phyloP scores from a whole-genome alignment of 37 sponge, comb jelly and placozoan genomes.

The Aplysina aerophoba region DNA sequence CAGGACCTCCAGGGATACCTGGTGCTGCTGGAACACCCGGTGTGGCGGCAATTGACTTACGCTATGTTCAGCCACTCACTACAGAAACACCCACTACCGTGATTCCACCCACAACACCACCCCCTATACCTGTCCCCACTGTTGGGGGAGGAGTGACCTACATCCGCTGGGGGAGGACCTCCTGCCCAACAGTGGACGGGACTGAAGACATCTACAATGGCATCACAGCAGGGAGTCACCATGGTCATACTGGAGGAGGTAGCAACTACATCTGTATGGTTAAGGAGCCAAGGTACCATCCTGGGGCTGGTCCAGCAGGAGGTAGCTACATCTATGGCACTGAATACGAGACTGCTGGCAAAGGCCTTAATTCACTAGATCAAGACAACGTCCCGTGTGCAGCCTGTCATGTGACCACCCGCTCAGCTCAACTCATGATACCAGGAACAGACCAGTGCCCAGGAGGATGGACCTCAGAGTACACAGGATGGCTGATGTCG shows the following conservation, averaged over 20 bases:
- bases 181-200: not conserved
- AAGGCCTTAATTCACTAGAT: not conserved
- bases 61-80: too few relatives aligned
- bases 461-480: constrained; percentile 19
- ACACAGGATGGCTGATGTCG: constrained; percentile 25
- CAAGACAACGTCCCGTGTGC: constrained; percentile 11
- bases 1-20: constrained; percentile 37
- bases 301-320: not conserved
- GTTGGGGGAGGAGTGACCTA: not conserved
- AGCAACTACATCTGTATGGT: not conserved
- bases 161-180: not conserved
- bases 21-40: not conserved
- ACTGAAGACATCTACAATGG: not conserved
- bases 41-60: too few relatives aligned
- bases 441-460: constrained; percentile 30
- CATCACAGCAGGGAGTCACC: not conserved
- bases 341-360: not conserved
- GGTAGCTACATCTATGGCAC: not conserved
- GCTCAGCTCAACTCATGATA: constrained; percentile 26
- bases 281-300: not conserved
- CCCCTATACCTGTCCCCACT: too few relatives aligned
- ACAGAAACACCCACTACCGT: too few relatives aligned
- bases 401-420: not conserved
- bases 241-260: not conserved
- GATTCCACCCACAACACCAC: too few relatives aligned